Percentiles rank a stretch among this genome's conserved stretches.
These are phyloP conservation scores for Tachyglossus aculeatus DNA, from an alignment of 2,797 vertebrate genomes.

Conservation along the genomic window DNA sequence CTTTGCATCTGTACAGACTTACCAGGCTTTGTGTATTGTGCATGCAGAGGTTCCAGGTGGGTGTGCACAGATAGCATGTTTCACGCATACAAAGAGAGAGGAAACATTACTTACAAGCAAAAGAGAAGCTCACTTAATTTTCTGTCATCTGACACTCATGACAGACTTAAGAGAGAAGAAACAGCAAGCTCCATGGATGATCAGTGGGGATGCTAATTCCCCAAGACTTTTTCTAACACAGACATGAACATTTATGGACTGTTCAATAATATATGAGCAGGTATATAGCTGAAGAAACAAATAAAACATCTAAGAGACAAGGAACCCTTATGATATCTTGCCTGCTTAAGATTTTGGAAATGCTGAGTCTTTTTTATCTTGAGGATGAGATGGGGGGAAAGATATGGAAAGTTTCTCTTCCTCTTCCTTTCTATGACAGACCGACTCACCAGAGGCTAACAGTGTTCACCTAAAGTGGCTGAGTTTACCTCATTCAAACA, in stretches of 20 bases:
- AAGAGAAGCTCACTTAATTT: too few relatives aligned
- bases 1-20: too few relatives aligned
- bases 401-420: not conserved
- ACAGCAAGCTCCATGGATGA: not conserved
- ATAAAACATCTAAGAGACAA: conserved; percentile 1
- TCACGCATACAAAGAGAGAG: not conserved
- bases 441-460: too few relatives aligned
- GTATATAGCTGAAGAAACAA: not conserved
- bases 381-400: not conserved
- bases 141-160: too few relatives aligned
- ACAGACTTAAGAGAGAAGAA: not conserved
- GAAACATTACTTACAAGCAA: too few relatives aligned
- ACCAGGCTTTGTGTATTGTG: too few relatives aligned
- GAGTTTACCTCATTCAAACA: not conserved
- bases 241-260: not conserved
- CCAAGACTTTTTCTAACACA: not conserved
- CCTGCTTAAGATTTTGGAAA: not conserved
- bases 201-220: not conserved
- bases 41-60: too few relatives aligned
- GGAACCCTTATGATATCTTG: conserved; percentile 6
- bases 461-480: not conserved
- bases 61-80: too few relatives aligned
- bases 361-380: not conserved
- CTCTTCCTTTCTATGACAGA: not conserved
- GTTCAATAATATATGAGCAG: not conserved